These are phyloP conservation scores for Pitta sordida DNA, from an alignment of 2,113 vertebrate species.

Conservation along the genomic window DNA sequence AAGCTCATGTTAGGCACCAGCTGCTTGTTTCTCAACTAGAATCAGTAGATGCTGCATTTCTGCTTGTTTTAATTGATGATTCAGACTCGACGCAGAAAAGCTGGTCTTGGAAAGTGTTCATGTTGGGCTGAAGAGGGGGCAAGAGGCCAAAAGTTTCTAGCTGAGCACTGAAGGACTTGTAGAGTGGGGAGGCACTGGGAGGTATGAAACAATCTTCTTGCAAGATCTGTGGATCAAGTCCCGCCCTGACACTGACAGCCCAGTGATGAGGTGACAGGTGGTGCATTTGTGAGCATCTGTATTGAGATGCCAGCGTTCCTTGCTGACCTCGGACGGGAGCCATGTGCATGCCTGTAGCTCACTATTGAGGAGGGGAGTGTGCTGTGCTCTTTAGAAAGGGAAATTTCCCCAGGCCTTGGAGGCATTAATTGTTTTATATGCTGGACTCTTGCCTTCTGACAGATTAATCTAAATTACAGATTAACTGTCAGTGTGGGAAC, in stretches of 20 bases:
- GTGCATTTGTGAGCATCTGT: not conserved
- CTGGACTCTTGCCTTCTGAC: constrained; percentile 62
- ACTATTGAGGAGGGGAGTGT: not conserved
- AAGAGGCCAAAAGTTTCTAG: not conserved
- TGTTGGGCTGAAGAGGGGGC: fast-evolving
- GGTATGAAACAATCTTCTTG: not conserved
- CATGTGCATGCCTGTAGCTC: not conserved
- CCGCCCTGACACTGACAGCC: not conserved
- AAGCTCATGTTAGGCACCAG: fast-evolving
- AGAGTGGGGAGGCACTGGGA: fast-evolving
- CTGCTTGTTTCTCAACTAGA: not conserved
- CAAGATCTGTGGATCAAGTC: not conserved
- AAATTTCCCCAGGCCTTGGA: constrained; percentile 16
- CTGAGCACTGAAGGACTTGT: not conserved
- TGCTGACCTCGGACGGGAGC: not conserved
- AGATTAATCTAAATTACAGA: constrained; percentile 72
- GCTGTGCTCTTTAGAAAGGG: constrained; percentile 34
- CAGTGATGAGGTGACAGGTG: fast-evolving
- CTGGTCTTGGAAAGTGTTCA: not conserved
- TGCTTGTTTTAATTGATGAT: not conserved
- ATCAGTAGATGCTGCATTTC: not conserved
- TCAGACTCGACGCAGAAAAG: not conserved
- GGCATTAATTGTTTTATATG: constrained; percentile 59
- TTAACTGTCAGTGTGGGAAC: constrained; percentile 59
- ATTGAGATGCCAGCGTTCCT: not conserved